Evolutionary conservation across 53 echinoderm and acorn worm genomes (phyloP).

Genomic region (Holothuria scabra): DNA sequence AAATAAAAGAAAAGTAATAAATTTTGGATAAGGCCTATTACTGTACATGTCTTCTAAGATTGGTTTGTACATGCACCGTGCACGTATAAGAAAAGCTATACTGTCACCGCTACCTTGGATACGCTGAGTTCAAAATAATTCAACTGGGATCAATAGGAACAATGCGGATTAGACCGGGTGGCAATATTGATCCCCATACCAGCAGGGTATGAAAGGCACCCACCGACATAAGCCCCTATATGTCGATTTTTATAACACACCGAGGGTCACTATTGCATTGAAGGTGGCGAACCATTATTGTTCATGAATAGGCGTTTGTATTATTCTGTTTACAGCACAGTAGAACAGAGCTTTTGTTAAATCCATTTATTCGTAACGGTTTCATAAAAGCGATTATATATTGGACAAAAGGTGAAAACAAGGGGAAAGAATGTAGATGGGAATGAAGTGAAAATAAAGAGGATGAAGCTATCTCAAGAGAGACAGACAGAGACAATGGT

Average conservation of each 20-base stretch:
- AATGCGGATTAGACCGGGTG: constrained; percentile 19
- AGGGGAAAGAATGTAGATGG: too few relatives aligned
- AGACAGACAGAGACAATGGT: too few relatives aligned
- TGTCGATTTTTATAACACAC: constrained; percentile 12
- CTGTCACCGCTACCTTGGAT: constrained; percentile 19
- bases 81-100: background rate
- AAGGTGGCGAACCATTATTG: background rate
- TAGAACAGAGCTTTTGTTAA: background rate
- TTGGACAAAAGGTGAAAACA: too few relatives aligned
- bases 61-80: too few relatives aligned
- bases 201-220: constrained; percentile 8
- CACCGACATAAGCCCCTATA: background rate
- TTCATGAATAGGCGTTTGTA: background rate
- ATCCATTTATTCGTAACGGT: too few relatives aligned
- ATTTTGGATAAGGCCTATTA: too few relatives aligned
- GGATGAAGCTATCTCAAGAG: too few relatives aligned
- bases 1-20: too few relatives aligned
- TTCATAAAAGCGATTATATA: too few relatives aligned
- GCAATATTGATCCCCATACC: constrained; percentile 32
- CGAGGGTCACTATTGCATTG: background rate
- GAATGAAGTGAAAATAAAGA: too few relatives aligned
- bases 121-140: constrained; percentile 2
- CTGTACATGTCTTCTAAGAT: too few relatives aligned
- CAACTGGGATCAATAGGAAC: constrained; percentile 25
- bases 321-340: constrained; percentile 19